These are phyloP conservation scores for Tachina fera DNA, from an alignment of 2,888 invertebrate species.

Conservation along the genomic window DNA sequence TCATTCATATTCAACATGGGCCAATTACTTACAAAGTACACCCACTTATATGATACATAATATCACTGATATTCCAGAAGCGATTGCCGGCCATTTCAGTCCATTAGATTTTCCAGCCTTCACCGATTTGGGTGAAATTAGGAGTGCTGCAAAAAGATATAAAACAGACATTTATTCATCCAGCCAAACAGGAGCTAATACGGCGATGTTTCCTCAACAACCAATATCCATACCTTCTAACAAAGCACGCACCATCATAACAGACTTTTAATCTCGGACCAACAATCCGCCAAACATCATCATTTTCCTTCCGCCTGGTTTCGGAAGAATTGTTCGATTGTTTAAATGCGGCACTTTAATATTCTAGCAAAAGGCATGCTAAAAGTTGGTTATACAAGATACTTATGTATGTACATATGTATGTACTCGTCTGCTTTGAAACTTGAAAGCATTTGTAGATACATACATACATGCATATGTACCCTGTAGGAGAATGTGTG, in stretches of 20 bases:
- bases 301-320: constrained; percentile 39
- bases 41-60: constrained; percentile 78
- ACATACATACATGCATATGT: too few relatives aligned
- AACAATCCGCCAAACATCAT: constrained; percentile 10
- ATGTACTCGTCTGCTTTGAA: too few relatives aligned
- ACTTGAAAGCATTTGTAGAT: constrained; percentile 35
- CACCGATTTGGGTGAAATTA: constrained; percentile 77
- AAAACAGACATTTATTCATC: constrained; percentile 73
- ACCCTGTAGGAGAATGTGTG: too few relatives aligned
- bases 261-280: constrained; percentile 43
- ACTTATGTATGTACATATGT: background rate
- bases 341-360: constrained; percentile 2
- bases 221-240: constrained; percentile 30
- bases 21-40: constrained; percentile 76
- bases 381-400: background rate
- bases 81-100: constrained; percentile 79
- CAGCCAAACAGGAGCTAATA: constrained; percentile 22
- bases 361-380: constrained; percentile 51
- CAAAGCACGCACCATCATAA: constrained; percentile 41
- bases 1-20: constrained; percentile 77
- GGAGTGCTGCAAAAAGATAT: constrained; percentile 77
- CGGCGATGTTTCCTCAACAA: constrained; percentile 33
- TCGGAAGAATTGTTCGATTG: constrained; percentile 45
- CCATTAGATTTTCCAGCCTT: constrained; percentile 78
- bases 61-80: constrained; percentile 79